Evolutionary conservation across 2,888 invertebrate genomes (phyloP).

Genomic region (Trichacis sp.): DNA sequence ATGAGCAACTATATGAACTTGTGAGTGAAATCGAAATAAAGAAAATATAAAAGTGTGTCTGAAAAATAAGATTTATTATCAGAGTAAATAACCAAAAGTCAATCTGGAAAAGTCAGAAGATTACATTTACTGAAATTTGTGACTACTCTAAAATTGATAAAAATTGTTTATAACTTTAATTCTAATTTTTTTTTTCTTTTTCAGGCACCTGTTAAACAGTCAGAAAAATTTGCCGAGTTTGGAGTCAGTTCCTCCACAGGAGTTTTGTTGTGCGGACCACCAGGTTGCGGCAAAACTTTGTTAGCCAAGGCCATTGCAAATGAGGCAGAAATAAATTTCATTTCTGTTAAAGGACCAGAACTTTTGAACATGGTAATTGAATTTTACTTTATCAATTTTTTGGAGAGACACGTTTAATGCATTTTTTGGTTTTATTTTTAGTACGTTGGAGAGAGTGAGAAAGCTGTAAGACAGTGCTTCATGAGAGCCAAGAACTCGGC

Average conservation of each 20-base stretch:
- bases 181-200: slow-evolving; percentile 6
- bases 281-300: slow-evolving; percentile 96
- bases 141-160: no score
- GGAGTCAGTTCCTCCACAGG: slow-evolving; percentile 89
- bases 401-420: no score
- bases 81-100: no score
- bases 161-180: not conserved
- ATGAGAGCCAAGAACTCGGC: slow-evolving; percentile 93
- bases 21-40: no score
- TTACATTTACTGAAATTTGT: no score
- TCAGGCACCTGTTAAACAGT: slow-evolving; percentile 89
- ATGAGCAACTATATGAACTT: no score
- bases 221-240: slow-evolving; percentile 81
- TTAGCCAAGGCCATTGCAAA: slow-evolving; percentile 98
- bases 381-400: no score
- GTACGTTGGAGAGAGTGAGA: slow-evolving; percentile 99
- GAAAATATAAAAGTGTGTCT: no score
- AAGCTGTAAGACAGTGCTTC: slow-evolving; percentile 96
- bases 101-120: no score
- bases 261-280: slow-evolving; percentile 94
- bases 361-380: slow-evolving; percentile 95
- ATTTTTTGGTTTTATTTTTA: no score
- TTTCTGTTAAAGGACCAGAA: slow-evolving; percentile 98
- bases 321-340: slow-evolving; percentile 98
- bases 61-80: no score